These are phyloP conservation scores for Mormyrops boulengeri DNA, from an alignment of 2,797 vertebrate species.

Conservation along the genomic window DNA sequence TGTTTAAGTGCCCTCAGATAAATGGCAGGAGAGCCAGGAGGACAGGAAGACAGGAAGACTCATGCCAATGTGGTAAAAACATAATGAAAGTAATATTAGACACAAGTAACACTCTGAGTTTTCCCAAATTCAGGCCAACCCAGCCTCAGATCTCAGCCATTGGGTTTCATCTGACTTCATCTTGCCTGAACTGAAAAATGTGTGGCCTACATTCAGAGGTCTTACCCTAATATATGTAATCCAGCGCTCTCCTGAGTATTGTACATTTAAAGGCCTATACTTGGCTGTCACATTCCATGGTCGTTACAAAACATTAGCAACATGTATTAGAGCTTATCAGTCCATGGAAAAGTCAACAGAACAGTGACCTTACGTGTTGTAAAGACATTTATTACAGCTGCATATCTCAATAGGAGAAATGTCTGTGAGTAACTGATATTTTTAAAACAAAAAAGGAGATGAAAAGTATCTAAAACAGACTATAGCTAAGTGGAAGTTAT, in stretches of 20 bases:
- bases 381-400: neutral
- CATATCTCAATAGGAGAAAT: neutral
- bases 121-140: neutral
- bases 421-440: neutral
- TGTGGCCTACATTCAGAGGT: neutral
- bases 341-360: neutral
- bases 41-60: neutral
- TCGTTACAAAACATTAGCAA: neutral
- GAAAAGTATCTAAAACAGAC: neutral
- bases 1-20: neutral
- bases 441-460: neutral
- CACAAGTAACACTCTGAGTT: neutral
- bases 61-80: neutral
- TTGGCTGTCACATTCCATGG: neutral
- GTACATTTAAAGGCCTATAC: neutral
- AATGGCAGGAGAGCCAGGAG: neutral
- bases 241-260: neutral
- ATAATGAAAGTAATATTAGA: neutral
- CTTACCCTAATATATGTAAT: neutral
- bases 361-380: neutral
- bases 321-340: neutral
- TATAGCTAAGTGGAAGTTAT: neutral
- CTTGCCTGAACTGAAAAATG: neutral
- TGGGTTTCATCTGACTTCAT: neutral
- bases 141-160: neutral